These are phyloP conservation scores for Porites divaricata DNA, from an alignment of 92 coral and sea anemone genomes.

Conservation along the genomic window DNA sequence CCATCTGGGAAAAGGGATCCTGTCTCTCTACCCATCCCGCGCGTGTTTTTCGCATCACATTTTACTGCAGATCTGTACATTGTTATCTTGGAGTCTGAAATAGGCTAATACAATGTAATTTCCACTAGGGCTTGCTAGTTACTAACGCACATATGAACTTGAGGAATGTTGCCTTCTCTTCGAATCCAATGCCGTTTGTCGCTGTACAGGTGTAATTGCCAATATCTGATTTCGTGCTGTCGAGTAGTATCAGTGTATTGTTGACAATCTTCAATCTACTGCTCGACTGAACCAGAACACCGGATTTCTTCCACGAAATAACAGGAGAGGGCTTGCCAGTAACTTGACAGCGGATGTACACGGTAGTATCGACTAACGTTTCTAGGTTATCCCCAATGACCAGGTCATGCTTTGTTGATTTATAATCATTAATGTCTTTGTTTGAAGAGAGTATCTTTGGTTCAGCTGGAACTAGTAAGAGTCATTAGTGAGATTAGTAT, in stretches of 20 bases:
- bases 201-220: conserved; percentile 87
- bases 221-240: conserved; percentile 67
- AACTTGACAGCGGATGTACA: conserved; percentile 74
- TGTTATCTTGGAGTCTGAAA: too few species aligned
- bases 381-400: conserved; percentile 83
- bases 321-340: conserved; percentile 85
- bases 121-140: not conserved
- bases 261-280: conserved; percentile 44
- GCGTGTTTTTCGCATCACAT: too few species aligned
- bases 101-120: too few species aligned
- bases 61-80: too few species aligned
- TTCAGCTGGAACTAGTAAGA: conserved; percentile 73
- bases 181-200: conserved; percentile 82
- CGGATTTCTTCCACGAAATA: conserved; percentile 83
- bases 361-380: conserved; percentile 73
- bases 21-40: too few species aligned
- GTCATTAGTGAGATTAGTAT: not conserved
- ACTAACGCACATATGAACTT: conserved; percentile 68
- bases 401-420: conserved; percentile 44
- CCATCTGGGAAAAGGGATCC: too few species aligned
- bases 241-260: conserved; percentile 61
- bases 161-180: conserved; percentile 62
- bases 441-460: conserved; percentile 79
- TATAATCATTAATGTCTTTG: conserved; percentile 64
- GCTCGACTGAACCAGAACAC: conserved; percentile 23